A percentile compares a stretch with the other conserved stretches of the same genome.
These are phyloP conservation scores for Papilio elwesi DNA, from an alignment of 2,888 invertebrate species.

Conservation along the genomic window DNA sequence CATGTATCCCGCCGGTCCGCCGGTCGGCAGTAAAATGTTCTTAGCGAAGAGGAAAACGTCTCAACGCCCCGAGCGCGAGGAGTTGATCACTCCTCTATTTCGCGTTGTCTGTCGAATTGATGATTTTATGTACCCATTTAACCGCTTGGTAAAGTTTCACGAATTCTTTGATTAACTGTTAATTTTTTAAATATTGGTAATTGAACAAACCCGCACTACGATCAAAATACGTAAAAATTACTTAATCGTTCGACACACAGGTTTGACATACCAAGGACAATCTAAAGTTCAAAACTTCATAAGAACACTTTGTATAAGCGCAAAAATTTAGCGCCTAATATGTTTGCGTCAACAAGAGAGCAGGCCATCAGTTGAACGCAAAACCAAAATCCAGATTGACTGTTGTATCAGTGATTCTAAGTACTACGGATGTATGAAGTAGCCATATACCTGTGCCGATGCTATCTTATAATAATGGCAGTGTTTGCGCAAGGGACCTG, in stretches of 20 bases:
- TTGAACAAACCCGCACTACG: too few species aligned
- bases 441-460: constrained; percentile 69
- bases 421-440: constrained; percentile 67
- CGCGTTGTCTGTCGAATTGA: constrained; percentile 13
- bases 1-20: constrained; percentile 83
- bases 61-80: constrained; percentile 55
- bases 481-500: constrained; percentile 79
- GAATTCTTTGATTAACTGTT: too few species aligned
- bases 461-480: constrained; percentile 82
- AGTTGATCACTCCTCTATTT: constrained; percentile 40
- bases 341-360: too few species aligned
- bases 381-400: background rate
- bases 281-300: too few species aligned
- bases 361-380: background rate
- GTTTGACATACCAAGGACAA: too few species aligned
- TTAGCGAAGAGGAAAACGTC: constrained; percentile 76
- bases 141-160: background rate
- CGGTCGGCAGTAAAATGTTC: constrained; percentile 82
- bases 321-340: too few species aligned
- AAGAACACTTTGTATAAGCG: too few species aligned
- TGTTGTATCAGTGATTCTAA: background rate
- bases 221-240: too few species aligned
- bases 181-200: too few species aligned
- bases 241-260: too few species aligned
- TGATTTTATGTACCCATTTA: background rate